phyloP scores from a whole-genome alignment of 1,140 invertebrate species.

The Rhagoletis pomonella region DNA sequence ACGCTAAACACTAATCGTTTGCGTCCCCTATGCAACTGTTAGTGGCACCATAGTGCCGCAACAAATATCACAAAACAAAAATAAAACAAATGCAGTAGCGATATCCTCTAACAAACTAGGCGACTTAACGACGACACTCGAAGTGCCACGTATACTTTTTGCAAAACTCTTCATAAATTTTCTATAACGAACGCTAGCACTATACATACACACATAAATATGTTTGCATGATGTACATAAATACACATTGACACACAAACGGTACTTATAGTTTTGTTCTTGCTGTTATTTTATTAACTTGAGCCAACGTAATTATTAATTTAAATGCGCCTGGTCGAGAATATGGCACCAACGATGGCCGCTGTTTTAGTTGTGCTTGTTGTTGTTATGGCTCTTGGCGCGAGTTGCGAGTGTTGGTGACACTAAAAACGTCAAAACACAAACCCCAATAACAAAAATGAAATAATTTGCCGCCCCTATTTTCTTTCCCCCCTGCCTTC shows the following conservation, averaged over 20 bases:
- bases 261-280: neutral
- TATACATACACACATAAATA: neutral
- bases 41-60: conserved; percentile 29
- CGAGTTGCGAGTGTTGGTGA: neutral
- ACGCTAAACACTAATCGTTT: neutral
- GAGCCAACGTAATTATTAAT: conserved; percentile 69
- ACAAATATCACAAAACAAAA: neutral
- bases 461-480: conserved; percentile 2
- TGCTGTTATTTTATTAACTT: conserved; percentile 24
- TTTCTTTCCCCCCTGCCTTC: neutral
- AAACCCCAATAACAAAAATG: conserved; percentile 38
- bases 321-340: conserved; percentile 63
- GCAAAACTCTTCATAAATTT: neutral
- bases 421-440: conserved; percentile 54
- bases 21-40: neutral
- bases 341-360: neutral
- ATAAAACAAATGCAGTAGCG: neutral
- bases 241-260: no score
- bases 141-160: conserved; percentile 28
- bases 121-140: neutral
- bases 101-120: neutral
- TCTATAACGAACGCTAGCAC: neutral
- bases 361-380: neutral
- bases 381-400: neutral
- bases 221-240: no score